Evolutionary conservation across 2,113 vertebrate genomes (phyloP), one percentile per base, ranked within the genome.

Genomic region (Isichthys henryi): DNA sequence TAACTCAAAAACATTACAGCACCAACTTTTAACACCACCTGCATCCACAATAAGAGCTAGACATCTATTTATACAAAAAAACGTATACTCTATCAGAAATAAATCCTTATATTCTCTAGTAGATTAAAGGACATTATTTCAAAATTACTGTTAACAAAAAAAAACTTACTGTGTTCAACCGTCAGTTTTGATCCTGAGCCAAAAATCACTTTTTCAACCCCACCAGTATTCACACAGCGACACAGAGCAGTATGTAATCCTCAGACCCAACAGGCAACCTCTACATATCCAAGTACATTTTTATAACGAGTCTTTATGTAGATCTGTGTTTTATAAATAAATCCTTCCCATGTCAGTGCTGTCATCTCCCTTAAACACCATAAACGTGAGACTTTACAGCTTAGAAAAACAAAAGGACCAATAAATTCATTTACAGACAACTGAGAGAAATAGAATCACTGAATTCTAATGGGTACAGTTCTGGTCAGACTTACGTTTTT

Each of bases 401-500:
- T 39, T 88, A 23, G 21, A 80, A 77, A 11, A 77, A 27, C 5
- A 21, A 21, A 27, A 9, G 58, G 8, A 27, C n/a, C 3, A 27
- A 66, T 66, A 27, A 27, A 66, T 7, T 27, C 2, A 66, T 35
- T 15, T 17, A 39, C 31, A 77, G 17, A 15, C 4, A 5, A 35
- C 10, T 31, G 13, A 39, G 31, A 77, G 17, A 31, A 15, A 2
- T 1, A 2, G 5, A 21, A 85, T 48, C 7, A 49, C n/a, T 62
- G 56, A 62, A 62, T 10, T 66, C 58, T n/a, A 48, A 17, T 17
- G 3, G 17, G 4, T 48, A 49, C 10, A 86, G 46, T 17, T 53
- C 27, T 53, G 27, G 43, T 21, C 19, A 80, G 52, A 89, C 88
- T 89, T 90, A 86, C 85, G 11, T 70, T 45, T n/a, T 50, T 90